These are phyloP conservation scores for Lissocephala sabroskyi DNA, from an alignment of 2,888 invertebrate species.

Conservation along the genomic window DNA sequence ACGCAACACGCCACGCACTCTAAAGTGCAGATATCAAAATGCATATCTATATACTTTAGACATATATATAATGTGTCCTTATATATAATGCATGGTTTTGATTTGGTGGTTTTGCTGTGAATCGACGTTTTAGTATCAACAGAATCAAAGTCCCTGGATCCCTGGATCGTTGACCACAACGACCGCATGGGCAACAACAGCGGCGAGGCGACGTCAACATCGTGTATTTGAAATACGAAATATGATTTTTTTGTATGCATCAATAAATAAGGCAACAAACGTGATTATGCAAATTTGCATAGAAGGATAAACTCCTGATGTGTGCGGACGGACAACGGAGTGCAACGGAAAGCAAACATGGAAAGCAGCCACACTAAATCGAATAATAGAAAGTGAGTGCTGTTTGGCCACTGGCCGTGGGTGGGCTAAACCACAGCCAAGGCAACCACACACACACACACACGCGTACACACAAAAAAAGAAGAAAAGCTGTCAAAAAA, in stretches of 20 bases:
- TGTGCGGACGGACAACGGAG: conserved; percentile 4
- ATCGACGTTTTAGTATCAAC: no score
- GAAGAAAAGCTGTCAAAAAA: not conserved
- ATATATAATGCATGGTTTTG: no score
- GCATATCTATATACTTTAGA: no score
- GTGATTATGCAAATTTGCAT: conserved; percentile 60
- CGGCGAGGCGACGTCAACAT: conserved; percentile 6
- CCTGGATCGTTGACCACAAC: conserved; percentile 15
- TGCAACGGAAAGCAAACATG: no score
- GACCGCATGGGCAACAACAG: conserved; percentile 1
- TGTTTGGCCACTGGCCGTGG: no score
- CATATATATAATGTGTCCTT: no score
- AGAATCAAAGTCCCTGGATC: no score
- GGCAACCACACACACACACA: conserved; percentile 16
- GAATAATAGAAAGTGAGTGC: conserved; percentile 1
- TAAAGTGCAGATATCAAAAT: no score
- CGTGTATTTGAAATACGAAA: conserved; percentile 18
- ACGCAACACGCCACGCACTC: no score
- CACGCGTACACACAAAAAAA: not conserved
- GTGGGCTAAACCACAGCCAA: conserved; percentile 3
- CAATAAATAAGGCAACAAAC: conserved; percentile 63
- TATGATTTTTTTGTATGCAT: conserved; percentile 45
- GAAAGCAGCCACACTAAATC: conserved; percentile 23
- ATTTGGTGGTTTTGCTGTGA: no score
- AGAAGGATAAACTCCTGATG: no score